A percentile compares a stretch with the other conserved stretches of the same genome.
Evolutionary conservation across 2,797 vertebrate species (phyloP).

Genomic region (Falco concolor): DNA sequence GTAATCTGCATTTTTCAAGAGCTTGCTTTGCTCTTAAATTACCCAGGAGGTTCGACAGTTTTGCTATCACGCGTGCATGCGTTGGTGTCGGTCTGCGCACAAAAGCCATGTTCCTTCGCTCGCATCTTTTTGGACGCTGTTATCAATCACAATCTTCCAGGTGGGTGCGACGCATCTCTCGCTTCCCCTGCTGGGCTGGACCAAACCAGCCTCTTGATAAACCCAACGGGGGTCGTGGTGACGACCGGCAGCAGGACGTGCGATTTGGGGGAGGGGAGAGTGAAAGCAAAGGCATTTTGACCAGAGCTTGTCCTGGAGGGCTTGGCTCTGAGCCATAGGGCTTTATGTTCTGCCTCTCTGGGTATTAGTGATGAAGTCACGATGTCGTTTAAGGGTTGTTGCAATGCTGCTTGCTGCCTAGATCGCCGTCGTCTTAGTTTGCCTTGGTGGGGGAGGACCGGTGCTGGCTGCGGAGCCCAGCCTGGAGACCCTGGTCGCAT

Average conservation of each 20-base stretch:
- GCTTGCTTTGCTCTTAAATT: constrained; percentile 60
- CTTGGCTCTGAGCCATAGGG: not conserved
- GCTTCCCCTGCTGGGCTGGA: fast-evolving
- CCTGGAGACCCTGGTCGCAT: fast-evolving
- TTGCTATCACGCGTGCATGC: constrained; percentile 88
- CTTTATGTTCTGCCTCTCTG: too few relatives aligned
- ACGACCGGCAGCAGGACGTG: not conserved
- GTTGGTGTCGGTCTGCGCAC: constrained; percentile 81
- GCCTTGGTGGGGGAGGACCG: fast-evolving
- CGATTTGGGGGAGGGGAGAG: not conserved
- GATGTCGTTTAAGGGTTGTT: fast-evolving
- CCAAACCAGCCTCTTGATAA: fast-evolving
- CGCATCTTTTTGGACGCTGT: not conserved
- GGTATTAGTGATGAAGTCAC: fast-evolving
- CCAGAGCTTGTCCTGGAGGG: not conserved
- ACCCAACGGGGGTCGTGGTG: fast-evolving
- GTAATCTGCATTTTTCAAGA: constrained; percentile 62
- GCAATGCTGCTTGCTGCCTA: fast-evolving
- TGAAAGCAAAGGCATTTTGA: not conserved
- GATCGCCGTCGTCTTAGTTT: fast-evolving
- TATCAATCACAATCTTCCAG: fast-evolving
- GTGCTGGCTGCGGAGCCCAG: not conserved
- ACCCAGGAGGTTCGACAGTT: constrained; percentile 20
- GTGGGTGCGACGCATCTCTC: fast-evolving
- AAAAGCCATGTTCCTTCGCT: constrained; percentile 95